A percentile compares a stretch with the other conserved stretches of the same genome.
Conservation (phyloP, 1,140 invertebrate genomes). For the Tyrophagus putrescentiae region DNA sequence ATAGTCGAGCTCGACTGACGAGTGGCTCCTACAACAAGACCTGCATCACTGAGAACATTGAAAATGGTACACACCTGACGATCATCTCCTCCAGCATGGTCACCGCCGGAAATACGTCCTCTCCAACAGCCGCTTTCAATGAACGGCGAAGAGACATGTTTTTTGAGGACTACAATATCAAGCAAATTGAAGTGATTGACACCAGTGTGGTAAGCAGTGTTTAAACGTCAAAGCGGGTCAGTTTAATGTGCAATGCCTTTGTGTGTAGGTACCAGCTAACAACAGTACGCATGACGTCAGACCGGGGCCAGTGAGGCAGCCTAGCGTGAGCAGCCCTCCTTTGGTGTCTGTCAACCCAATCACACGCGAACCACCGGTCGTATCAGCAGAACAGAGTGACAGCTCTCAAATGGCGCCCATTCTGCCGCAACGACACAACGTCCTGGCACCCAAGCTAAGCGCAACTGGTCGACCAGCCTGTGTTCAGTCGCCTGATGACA, state of each 20-base stretch:
- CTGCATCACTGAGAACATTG: neutral
- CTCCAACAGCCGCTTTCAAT: neutral
- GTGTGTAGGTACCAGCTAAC: too few species aligned
- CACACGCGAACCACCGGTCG: neutral
- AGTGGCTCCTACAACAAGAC: neutral
- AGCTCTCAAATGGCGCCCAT: neutral
- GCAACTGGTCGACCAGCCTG: constrained; percentile 22
- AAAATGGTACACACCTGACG: neutral
- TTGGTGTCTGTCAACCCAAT: too few species aligned
- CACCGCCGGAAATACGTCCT: neutral
- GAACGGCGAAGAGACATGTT: constrained; percentile 3
- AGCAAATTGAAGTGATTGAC: constrained; percentile 9
- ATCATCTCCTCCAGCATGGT: constrained; percentile 8
- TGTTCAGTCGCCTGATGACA: constrained; percentile 19
- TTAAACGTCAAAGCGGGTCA: too few species aligned
- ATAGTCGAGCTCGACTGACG: too few species aligned
- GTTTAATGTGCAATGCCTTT: too few species aligned
- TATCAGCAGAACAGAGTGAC: neutral
- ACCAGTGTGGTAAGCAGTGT: neutral
- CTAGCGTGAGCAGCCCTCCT: too few species aligned
- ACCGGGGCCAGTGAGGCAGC: too few species aligned
- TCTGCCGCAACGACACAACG: constrained; percentile 8
- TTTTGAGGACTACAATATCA: constrained; percentile 7
- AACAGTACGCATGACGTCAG: too few species aligned
- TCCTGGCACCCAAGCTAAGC: constrained; percentile 21